A percentile compares a stretch with the other conserved stretches of the same genome.
Evolutionary conservation across 2,888 invertebrate species (phyloP).

Genomic region (Chymomyza procnemis): DNA sequence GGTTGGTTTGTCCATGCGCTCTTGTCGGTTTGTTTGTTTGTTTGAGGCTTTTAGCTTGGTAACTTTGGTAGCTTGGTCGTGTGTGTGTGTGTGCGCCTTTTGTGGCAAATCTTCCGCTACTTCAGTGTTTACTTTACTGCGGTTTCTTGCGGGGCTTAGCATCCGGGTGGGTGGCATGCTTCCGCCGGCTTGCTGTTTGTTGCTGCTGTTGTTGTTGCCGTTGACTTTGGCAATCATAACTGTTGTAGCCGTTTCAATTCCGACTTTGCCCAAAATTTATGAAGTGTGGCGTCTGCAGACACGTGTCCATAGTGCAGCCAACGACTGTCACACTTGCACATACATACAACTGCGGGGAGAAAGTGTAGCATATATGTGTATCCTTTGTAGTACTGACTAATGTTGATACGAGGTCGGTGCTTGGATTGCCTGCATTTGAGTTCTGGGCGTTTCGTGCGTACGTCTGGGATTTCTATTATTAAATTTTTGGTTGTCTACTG

Average conservation of each 20-base stretch:
- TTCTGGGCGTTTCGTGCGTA: conserved; percentile 45
- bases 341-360: background rate
- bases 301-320: conserved; percentile 37
- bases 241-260: conserved; percentile 66
- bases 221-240: conserved; percentile 74
- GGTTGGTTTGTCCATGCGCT: conserved; percentile 10
- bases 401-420: conserved; percentile 1
- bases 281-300: conserved; percentile 73
- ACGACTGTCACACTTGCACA: conserved; percentile 12
- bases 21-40: conserved; percentile 51
- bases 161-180: conserved; percentile 28
- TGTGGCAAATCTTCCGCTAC: conserved; percentile 54
- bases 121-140: conserved; percentile 64
- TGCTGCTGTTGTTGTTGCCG: conserved; percentile 33
- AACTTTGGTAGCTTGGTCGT: background rate
- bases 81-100: conserved; percentile 31
- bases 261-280: conserved; percentile 66
- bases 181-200: conserved; percentile 25
- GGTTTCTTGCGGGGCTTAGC: conserved; percentile 66
- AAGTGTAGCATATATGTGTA: background rate
- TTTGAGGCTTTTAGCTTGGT: conserved; percentile 48
- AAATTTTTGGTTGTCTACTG: conserved; percentile 39
- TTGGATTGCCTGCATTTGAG: conserved; percentile 56
- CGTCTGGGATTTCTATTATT: conserved; percentile 44
- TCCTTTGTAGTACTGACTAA: background rate